phyloP scores from a whole-genome alignment of 2,888 invertebrate genomes.

The Chymomyza caudatula region DNA sequence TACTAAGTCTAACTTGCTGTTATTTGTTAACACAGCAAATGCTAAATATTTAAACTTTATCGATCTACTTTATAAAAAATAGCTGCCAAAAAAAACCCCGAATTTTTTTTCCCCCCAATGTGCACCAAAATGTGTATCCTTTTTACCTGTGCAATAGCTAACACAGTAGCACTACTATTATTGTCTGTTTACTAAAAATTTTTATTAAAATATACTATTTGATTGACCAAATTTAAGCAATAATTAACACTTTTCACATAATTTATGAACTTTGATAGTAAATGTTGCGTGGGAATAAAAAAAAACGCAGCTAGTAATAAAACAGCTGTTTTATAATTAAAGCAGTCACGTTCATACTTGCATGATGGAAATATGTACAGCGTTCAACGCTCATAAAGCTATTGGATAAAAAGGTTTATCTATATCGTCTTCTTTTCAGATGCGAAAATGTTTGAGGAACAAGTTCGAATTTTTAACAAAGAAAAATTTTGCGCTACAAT shows the following conservation, averaged over 20 bases:
- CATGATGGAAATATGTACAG: no score
- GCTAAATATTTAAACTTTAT: neutral
- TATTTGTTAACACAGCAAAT: neutral
- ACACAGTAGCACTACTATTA: slow-evolving; percentile 9
- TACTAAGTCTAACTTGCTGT: neutral
- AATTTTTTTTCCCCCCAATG: neutral
- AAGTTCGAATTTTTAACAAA: no score
- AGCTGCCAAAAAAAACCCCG: neutral
- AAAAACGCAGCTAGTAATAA: slow-evolving; percentile 23
- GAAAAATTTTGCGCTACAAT: no score
- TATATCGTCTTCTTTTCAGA: no score
- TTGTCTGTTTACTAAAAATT: slow-evolving; percentile 19
- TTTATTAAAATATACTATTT: slow-evolving; percentile 9
- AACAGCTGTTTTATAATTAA: neutral
- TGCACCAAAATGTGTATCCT: neutral
- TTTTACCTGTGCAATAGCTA: slow-evolving; percentile 29
- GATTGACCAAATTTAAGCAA: slow-evolving; percentile 14
- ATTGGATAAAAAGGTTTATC: no score
- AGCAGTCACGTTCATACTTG: neutral
- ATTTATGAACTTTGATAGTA: slow-evolving; percentile 40
- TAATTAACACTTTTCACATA: slow-evolving; percentile 36
- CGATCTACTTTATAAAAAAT: neutral
- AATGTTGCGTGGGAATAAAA: slow-evolving; percentile 22
- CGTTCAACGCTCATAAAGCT: no score
- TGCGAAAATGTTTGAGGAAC: no score